phyloP scores from a whole-genome alignment of 2,888 invertebrate genomes.

The Amaurobius ferox region DNA sequence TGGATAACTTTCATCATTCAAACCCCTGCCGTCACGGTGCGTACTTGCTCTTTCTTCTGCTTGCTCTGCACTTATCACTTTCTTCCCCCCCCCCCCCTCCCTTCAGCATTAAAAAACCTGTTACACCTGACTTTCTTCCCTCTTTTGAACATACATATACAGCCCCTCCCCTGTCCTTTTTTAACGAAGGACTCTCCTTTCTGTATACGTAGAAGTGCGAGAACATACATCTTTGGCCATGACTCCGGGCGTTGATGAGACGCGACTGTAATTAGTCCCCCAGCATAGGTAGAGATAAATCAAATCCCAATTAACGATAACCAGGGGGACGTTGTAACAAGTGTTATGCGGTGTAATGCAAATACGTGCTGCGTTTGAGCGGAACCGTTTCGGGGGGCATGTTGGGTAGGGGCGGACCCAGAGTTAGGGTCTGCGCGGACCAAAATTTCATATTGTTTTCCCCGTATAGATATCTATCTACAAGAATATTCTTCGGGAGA shows the following conservation, averaged over 20 bases:
- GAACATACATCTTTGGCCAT: constrained; percentile 13
- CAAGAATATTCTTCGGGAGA: no score
- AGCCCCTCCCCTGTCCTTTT: not conserved
- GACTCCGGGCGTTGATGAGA: constrained; percentile 16
- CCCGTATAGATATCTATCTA: no score
- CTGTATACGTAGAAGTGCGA: not conserved
- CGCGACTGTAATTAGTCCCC: constrained; percentile 52
- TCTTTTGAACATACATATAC: not conserved
- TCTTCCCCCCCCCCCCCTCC: not conserved
- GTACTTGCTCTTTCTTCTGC: no score
- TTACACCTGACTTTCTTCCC: constrained; percentile 20
- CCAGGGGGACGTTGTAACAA: not conserved
- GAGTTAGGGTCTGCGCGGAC: no score
- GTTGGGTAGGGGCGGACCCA: no score
- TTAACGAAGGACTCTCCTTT: no score
- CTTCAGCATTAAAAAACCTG: constrained; percentile 21
- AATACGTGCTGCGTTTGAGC: no score
- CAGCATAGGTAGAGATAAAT: constrained; percentile 40
- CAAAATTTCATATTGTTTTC: no score
- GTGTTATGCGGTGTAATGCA: not conserved
- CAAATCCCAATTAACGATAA: constrained; percentile 41
- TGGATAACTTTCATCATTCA: no score
- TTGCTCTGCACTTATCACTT: no score
- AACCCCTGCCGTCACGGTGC: no score
- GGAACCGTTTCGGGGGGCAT: no score